Base-by-base conservation (phyloP, 2,113 vertebrate genomes). In the Bettongia penicillata region DNA sequence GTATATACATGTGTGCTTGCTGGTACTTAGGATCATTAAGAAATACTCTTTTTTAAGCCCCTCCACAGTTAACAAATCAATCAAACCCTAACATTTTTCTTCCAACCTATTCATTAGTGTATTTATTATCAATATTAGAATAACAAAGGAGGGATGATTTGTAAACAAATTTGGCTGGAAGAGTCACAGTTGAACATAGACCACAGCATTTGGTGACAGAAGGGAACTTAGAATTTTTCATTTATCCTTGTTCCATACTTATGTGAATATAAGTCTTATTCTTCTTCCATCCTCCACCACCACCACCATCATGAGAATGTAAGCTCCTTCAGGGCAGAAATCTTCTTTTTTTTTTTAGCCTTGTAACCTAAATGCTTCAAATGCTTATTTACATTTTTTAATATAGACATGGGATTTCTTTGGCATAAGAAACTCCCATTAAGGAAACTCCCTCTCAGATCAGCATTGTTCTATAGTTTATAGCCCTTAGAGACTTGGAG, bases 101-200 rank as follows among this genome's bases (percentile, higher is more conserved):
- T 92, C 68, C 77, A 90, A 51, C 93, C 94, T 23, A 52, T 37
- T 96, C 25, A 91, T 61, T 90, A 51, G 51, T 92, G 12, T 91
- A 93, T 92, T 91, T 95, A 77, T 84, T 50, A 96, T 94, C 47
- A 8, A 28, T 94, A 95, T 90, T 53, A 95, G 95, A 93, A 96
- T 43, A 93, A 93, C 16, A 48, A 95, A 94, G 92, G n/a, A 91
- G 94, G 24, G 89, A 84, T 37, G 53, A 61, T 53, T 77, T 92
- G 91, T n/a, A 93, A 92, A 77, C 90, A 37, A 93, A 26, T 91
- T 25, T 52, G 22, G 26, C 26, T 89, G 47, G n/a, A 6, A 37
- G 47, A 43, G 51, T 89, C 68, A 84, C 16, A 22, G 43, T 77
- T 43, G 37, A 77, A 43, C 37, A 84, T 84, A 43, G 19, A 84